A percentile compares a stretch with the other conserved stretches of the same genome.
phyloP scores from a whole-genome alignment of 1,140 invertebrate genomes.

The Hermatobates lingyangjiaoensis region DNA sequence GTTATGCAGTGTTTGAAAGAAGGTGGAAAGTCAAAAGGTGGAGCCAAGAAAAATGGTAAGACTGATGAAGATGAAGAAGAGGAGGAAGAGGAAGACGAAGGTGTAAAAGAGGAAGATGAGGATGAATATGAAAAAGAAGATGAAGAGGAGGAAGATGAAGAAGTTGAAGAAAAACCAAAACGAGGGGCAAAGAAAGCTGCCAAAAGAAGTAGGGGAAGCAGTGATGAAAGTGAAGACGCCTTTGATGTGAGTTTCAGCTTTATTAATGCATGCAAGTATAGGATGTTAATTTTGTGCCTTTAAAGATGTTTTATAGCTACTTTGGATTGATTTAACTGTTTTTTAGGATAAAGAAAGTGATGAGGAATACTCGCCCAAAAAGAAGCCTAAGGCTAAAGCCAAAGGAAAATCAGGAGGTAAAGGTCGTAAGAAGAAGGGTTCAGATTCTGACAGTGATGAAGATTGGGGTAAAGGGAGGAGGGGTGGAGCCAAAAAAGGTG shows the following conservation, averaged over 20 bases:
- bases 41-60: constrained; percentile 30
- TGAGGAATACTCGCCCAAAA: constrained; percentile 46
- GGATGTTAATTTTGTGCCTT: no score
- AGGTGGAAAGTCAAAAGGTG: constrained; percentile 25
- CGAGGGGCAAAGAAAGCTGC: constrained; percentile 30
- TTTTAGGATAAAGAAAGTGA: constrained; percentile 36
- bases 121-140: constrained; percentile 31
- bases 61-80: constrained; percentile 40
- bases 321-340: not conserved
- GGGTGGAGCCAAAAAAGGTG: constrained; percentile 26
- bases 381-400: constrained; percentile 27
- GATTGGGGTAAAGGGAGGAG: constrained; percentile 48
- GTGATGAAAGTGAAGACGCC: constrained; percentile 35
- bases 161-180: constrained; percentile 36
- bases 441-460: constrained; percentile 53
- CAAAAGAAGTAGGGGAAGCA: constrained; percentile 39
- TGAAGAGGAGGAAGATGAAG: constrained; percentile 27
- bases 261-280: no score
- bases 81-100: constrained; percentile 30
- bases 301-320: not conserved
- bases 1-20: constrained; percentile 56
- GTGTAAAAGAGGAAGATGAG: constrained; percentile 34
- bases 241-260: constrained; percentile 18
- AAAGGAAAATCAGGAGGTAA: constrained; percentile 29
- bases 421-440: constrained; percentile 48